Conservation (phyloP, 1,140 invertebrate genomes). For the Meloidogyne exigua region DNA sequence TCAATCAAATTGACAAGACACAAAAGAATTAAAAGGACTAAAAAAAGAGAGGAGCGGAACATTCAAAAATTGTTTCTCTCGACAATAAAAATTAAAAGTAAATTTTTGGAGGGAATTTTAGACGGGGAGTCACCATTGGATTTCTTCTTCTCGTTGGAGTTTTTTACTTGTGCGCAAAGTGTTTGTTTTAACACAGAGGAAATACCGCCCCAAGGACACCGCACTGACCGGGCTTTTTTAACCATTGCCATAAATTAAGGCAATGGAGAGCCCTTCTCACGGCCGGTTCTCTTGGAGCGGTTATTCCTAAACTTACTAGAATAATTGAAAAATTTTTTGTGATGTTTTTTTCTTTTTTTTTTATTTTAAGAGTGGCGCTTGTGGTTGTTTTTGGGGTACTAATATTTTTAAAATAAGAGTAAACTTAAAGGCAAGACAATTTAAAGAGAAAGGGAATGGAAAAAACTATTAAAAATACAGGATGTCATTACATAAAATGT, state of each 20-base stretch:
- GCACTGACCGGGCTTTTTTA: not conserved
- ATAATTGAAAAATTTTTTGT: too few relatives aligned
- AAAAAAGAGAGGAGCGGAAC: not conserved
- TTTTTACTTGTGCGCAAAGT: not conserved
- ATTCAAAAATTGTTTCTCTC: not conserved
- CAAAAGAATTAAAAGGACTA: not conserved
- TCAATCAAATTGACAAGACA: conserved; percentile 1
- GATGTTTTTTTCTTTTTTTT: not conserved
- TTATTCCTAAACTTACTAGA: too few relatives aligned
- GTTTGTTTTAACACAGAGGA: not conserved
- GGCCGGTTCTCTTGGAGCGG: conserved; percentile 2
- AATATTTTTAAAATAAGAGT: too few relatives aligned
- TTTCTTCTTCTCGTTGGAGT: not conserved
- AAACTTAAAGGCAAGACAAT: not conserved
- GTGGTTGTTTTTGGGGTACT: not conserved
- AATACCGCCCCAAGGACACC: not conserved
- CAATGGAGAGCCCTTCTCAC: conserved; percentile 1
- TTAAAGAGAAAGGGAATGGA: not conserved
- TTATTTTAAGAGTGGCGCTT: not conserved
- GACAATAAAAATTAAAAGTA: not conserved
- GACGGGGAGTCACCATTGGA: not conserved
- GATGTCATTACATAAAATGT: too few relatives aligned
- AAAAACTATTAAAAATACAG: not conserved
- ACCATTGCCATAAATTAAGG: not conserved
- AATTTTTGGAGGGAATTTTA: not conserved